Evolutionary conservation across 2,113 vertebrate species (phyloP).

Genomic region (Brachyhypopomus occidentalis): DNA sequence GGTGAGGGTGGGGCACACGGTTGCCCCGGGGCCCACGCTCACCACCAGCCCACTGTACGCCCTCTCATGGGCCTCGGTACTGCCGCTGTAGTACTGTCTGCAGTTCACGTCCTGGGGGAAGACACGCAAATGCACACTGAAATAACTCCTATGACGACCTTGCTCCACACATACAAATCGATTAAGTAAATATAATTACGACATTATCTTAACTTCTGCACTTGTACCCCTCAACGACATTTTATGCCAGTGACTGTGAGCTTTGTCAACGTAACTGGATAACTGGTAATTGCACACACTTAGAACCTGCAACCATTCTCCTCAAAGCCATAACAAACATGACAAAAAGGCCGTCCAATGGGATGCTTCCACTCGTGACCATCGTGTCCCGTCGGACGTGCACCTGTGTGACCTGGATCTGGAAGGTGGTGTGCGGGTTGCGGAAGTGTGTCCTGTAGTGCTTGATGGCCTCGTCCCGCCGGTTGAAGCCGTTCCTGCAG

Average conservation of each 20-base stretch:
- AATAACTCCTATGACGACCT: no score
- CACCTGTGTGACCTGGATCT: slow-evolving; percentile 67
- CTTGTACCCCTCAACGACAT: neutral
- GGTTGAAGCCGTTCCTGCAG: slow-evolving; percentile 66
- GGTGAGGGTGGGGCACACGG: slow-evolving; percentile 53
- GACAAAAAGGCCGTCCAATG: neutral
- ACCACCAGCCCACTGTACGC: slow-evolving; percentile 60
- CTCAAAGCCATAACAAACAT: neutral
- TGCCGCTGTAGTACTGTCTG: slow-evolving; percentile 65
- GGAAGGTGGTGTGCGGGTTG: slow-evolving; percentile 68
- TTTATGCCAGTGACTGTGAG: neutral
- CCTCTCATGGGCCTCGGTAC: slow-evolving; percentile 60
- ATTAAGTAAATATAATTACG: no score
- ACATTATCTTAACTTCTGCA: neutral
- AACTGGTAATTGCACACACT: neutral
- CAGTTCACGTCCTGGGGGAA: slow-evolving; percentile 62
- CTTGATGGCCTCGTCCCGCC: slow-evolving; percentile 66
- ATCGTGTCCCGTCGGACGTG: no score
- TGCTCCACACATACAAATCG: no score
- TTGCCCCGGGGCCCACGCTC: slow-evolving; percentile 31
- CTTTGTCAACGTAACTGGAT: neutral
- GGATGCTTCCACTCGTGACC: neutral
- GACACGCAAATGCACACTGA: no score
- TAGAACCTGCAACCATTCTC: neutral
- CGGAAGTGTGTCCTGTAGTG: slow-evolving; percentile 68